Evolutionary conservation across 2,888 invertebrate genomes (phyloP).

Genomic region (Anarsia innoxiella): DNA sequence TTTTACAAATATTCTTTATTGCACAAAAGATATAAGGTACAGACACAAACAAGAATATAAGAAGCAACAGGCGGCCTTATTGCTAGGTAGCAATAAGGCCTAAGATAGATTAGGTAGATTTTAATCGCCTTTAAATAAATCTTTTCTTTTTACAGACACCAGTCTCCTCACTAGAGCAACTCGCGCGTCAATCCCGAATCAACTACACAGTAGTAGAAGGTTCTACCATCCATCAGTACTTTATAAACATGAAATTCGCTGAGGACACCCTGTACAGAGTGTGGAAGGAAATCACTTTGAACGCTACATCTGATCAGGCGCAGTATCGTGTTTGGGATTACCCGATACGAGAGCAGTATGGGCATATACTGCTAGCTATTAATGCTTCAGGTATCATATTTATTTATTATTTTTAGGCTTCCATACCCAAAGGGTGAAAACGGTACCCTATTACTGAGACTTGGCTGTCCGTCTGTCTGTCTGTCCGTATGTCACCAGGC

Average conservation of each 20-base stretch:
- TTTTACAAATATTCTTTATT: too few species aligned
- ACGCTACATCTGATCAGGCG: slow-evolving; percentile 85
- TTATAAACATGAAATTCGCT: slow-evolving; percentile 93
- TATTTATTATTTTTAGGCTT: too few species aligned
- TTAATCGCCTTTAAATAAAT: too few species aligned
- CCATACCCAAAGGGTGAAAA: too few species aligned
- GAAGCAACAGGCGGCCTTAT: too few species aligned
- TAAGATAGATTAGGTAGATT: too few species aligned
- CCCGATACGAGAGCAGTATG: slow-evolving; percentile 93
- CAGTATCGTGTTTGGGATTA: slow-evolving; percentile 94
- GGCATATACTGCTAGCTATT: slow-evolving; percentile 89
- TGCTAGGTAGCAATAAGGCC: too few species aligned
- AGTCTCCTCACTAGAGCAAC: slow-evolving; percentile 89
- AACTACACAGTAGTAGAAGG: slow-evolving; percentile 89
- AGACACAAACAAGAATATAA: too few species aligned
- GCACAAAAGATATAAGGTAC: too few species aligned
- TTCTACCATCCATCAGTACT: slow-evolving; percentile 86
- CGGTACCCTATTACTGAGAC: too few species aligned
- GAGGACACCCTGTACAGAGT: slow-evolving; percentile 92
- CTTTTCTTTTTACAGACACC: slow-evolving; percentile 85
- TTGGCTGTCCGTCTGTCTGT: too few species aligned
- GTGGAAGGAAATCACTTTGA: slow-evolving; percentile 92
- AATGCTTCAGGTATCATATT: slow-evolving; percentile 77
- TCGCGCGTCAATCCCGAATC: slow-evolving; percentile 90
- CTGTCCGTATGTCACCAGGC: too few species aligned